Conservation (phyloP, 2,113 vertebrate genomes). For the Hippoglossus stenolepis region DNA sequence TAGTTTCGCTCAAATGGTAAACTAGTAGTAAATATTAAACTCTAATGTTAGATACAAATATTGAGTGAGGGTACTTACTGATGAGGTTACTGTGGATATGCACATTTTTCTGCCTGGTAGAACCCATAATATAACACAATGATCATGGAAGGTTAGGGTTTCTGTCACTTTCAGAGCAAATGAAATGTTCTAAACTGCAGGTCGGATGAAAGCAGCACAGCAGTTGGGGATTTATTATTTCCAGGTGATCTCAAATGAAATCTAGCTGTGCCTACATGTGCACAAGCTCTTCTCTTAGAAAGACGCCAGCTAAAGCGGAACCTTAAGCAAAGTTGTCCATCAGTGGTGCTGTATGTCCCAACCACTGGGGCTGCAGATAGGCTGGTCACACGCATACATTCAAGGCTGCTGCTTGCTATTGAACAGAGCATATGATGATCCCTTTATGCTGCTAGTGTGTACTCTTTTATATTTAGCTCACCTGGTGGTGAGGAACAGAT, state of each 20-base stretch:
- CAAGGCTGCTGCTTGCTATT: too few species aligned
- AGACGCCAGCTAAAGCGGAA: not conserved
- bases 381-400: too few species aligned
- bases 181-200: not conserved
- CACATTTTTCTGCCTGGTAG: not conserved
- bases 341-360: too few species aligned
- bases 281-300: not conserved
- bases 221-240: not conserved
- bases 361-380: too few species aligned
- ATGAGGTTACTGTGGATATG: not conserved
- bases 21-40: too few species aligned
- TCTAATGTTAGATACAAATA: too few species aligned
- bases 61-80: too few species aligned
- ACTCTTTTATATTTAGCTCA: too few species aligned
- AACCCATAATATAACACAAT: not conserved
- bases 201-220: not conserved
- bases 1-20: too few species aligned
- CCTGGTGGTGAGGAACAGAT: too few species aligned
- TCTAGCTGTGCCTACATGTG: not conserved
- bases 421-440: too few species aligned
- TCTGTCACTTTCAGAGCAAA: not conserved
- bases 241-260: slow-evolving; percentile 23
- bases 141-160: not conserved
- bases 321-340: not conserved
- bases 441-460: too few species aligned